Evolutionary conservation across 2,113 vertebrate genomes (phyloP).

Genomic region (Antigone vipio): DNA sequence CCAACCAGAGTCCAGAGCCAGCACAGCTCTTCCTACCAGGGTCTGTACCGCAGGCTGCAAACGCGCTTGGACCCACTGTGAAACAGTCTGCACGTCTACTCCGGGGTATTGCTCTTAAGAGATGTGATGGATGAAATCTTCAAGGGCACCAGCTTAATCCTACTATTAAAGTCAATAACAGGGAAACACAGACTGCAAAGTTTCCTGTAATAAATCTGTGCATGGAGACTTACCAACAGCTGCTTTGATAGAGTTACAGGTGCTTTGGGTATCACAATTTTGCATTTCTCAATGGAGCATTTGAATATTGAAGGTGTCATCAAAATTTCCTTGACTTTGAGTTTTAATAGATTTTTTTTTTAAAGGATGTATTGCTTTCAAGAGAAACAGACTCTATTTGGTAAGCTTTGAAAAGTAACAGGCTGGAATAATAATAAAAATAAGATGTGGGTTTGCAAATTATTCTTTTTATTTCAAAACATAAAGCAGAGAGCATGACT

Average conservation of each 20-base stretch:
- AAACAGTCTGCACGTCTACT: neutral
- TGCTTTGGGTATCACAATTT: neutral
- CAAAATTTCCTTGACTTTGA: neutral
- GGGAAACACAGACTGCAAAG: neutral
- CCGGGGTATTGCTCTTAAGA: neutral
- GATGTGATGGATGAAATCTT: neutral
- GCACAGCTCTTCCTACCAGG: neutral
- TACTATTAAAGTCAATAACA: neutral
- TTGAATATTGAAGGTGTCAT: neutral
- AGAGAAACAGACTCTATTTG: neutral
- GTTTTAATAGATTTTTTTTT: neutral
- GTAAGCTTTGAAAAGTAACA: neutral
- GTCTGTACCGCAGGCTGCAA: neutral
- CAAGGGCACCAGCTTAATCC: neutral
- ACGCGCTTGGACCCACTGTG: rapidly evolving
- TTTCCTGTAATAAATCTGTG: neutral
- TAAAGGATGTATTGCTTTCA: neutral
- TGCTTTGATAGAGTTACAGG: neutral
- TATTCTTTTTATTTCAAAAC: neutral
- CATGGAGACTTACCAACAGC: neutral
- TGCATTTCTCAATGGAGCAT: neutral
- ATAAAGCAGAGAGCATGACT: neutral
- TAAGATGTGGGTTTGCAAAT: neutral
- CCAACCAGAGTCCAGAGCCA: neutral
- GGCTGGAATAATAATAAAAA: neutral